A percentile compares a stretch with the other conserved stretches of the same genome.
These are phyloP conservation scores for Sycophila texana DNA, from an alignment of 2,888 invertebrate species.

Conservation along the genomic window DNA sequence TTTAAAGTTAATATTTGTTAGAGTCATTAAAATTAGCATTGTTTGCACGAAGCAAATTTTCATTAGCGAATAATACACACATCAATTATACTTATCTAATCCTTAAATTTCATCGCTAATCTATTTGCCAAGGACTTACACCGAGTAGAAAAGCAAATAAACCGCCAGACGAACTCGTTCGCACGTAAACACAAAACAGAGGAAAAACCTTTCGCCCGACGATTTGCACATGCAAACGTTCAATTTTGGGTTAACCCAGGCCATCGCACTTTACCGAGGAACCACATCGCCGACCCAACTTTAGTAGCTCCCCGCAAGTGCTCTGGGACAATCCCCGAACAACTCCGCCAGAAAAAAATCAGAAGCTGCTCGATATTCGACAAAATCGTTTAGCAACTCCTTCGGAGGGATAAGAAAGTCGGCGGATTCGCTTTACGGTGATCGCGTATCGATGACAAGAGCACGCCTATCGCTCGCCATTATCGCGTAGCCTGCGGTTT, in stretches of 20 bases:
- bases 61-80: too few species aligned
- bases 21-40: too few species aligned
- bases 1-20: too few species aligned
- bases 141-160: too few species aligned
- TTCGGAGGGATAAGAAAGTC: constrained; percentile 33
- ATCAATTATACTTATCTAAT: too few species aligned
- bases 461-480: constrained; percentile 67
- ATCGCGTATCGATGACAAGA: constrained; percentile 45
- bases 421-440: constrained; percentile 57
- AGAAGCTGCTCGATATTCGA: too few species aligned
- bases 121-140: too few species aligned
- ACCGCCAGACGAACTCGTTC: too few species aligned
- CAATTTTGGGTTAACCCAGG: constrained; percentile 24
- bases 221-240: constrained; percentile 25
- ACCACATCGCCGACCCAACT: background rate
- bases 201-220: too few species aligned
- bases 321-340: background rate
- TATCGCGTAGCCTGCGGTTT: constrained; percentile 71
- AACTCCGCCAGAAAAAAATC: background rate
- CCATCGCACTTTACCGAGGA: background rate
- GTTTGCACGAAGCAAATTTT: too few species aligned
- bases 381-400: background rate
- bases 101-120: too few species aligned
- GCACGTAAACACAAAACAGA: background rate
- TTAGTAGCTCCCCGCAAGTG: background rate